These are phyloP conservation scores for Ischnus inquisitorius DNA, from an alignment of 2,888 invertebrate genomes.

Conservation along the genomic window DNA sequence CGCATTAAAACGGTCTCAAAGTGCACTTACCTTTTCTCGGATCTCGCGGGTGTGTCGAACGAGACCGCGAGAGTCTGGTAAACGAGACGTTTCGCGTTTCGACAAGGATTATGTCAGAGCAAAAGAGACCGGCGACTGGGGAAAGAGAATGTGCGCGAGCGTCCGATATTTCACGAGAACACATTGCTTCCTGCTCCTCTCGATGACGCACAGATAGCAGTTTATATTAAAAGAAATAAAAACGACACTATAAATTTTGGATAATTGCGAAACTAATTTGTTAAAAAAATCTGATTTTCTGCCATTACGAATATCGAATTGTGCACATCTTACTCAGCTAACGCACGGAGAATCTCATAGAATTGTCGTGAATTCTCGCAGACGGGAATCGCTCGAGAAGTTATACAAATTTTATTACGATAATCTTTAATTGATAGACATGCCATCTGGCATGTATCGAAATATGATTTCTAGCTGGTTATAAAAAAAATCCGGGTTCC, in stretches of 20 bases:
- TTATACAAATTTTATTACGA: too few species aligned
- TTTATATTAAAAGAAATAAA: neutral
- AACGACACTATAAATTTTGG: neutral
- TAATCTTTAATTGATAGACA: too few species aligned
- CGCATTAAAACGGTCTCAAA: slow-evolving; percentile 42
- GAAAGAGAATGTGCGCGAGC: slow-evolving; percentile 36
- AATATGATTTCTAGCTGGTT: too few species aligned
- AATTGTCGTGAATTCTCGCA: too few species aligned
- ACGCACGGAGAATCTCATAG: too few species aligned
- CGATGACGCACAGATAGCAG: slow-evolving; percentile 29
- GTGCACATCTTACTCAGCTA: too few species aligned
- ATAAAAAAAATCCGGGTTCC: too few species aligned
- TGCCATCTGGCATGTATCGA: too few species aligned
- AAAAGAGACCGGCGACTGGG: slow-evolving; percentile 13
- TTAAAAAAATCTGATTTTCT: neutral
- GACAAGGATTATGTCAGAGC: slow-evolving; percentile 42
- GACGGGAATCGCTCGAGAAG: too few species aligned
- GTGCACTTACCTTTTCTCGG: slow-evolving; percentile 49
- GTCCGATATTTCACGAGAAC: slow-evolving; percentile 46
- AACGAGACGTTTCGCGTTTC: slow-evolving; percentile 31
- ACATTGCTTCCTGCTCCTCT: slow-evolving; percentile 53
- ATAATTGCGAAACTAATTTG: neutral
- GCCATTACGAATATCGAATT: neutral
- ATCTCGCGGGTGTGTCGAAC: slow-evolving; percentile 28
- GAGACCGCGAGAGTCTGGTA: slow-evolving; percentile 19